Conservation (phyloP, 2,888 invertebrate species). For the Polia nebulosa region DNA sequence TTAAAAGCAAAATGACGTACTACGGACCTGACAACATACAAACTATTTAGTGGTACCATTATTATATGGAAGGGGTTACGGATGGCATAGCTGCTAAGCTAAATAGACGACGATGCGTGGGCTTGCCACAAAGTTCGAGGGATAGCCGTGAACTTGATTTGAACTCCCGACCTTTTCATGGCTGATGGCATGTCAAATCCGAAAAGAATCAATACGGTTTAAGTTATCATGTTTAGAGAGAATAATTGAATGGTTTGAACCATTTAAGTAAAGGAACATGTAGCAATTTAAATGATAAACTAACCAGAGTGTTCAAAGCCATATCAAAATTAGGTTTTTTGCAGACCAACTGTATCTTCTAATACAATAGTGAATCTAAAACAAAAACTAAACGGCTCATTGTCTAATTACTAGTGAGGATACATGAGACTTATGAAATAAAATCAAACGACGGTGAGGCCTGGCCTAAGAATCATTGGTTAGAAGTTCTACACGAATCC, state of each 20-base stretch:
- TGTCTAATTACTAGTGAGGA: not conserved
- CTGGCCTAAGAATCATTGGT: not conserved
- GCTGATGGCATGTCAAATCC: slow-evolving; percentile 15
- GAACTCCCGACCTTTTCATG: slow-evolving; percentile 54
- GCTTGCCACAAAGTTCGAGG: slow-evolving; percentile 42
- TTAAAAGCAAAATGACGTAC: not conserved
- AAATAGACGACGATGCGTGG: slow-evolving; percentile 48
- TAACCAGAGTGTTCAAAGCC: not conserved
- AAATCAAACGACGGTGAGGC: not conserved
- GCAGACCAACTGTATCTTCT: too few species aligned
- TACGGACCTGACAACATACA: not conserved
- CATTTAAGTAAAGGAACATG: not conserved
- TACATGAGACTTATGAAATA: not conserved
- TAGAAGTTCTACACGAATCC: not conserved
- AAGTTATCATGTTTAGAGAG: slow-evolving; percentile 8
- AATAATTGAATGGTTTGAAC: not conserved
- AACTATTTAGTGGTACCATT: slow-evolving; percentile 1
- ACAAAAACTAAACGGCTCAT: not conserved
- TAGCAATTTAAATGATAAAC: not conserved
- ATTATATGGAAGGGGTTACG: slow-evolving; percentile 22
- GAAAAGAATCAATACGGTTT: slow-evolving; percentile 41
- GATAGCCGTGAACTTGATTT: slow-evolving; percentile 48
- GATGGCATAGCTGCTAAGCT: slow-evolving; percentile 28
- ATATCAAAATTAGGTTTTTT: not conserved
- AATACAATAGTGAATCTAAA: not conserved